These are phyloP conservation scores for Alaudala cheleensis DNA, from an alignment of 2,113 vertebrate genomes.

Conservation along the genomic window DNA sequence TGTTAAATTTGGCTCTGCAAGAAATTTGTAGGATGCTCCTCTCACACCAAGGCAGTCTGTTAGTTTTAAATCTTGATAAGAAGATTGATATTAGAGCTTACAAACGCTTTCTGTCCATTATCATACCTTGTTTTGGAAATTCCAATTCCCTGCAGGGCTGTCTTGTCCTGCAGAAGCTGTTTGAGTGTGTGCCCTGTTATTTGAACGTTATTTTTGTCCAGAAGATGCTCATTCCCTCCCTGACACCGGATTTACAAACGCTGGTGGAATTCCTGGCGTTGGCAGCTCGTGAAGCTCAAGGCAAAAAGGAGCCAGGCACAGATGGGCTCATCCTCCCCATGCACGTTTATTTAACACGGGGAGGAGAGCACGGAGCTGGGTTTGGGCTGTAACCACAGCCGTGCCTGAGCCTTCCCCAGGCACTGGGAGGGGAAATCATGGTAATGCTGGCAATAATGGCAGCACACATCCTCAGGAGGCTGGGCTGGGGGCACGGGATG, in stretches of 20 bases:
- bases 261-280: accelerated
- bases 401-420: neutral
- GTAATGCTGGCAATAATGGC: neutral
- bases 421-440: neutral
- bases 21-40: neutral
- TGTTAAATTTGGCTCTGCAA: neutral
- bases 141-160: neutral
- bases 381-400: neutral
- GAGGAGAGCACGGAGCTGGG: neutral
- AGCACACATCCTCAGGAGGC: neutral
- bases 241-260: neutral
- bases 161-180: neutral
- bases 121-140: neutral
- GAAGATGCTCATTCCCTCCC: neutral
- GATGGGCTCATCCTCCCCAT: neutral
- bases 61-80: neutral
- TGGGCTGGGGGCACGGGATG: neutral
- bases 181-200: neutral
- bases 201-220: neutral
- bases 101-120: neutral
- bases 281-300: neutral
- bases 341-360: neutral
- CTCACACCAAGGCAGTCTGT: neutral
- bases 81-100: neutral
- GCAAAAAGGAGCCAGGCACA: neutral